Evolutionary conservation across 2,797 vertebrate genomes (phyloP).

Genomic region (Margarornis squamiger): DNA sequence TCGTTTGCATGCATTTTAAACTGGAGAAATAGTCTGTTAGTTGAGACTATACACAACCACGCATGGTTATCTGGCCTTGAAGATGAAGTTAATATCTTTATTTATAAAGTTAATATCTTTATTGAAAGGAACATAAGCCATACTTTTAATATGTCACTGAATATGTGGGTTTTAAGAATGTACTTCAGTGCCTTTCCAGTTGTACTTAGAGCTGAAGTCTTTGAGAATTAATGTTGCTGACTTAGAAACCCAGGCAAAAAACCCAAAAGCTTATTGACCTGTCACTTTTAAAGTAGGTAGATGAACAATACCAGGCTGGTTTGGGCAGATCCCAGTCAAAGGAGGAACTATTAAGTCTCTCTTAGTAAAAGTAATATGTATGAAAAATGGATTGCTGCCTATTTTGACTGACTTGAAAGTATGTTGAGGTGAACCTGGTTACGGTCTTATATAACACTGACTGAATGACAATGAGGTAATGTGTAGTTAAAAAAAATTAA

Average conservation of each 20-base stretch:
- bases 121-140: not conserved
- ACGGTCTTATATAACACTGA: slow-evolving; percentile 13
- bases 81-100: not conserved
- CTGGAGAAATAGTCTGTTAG: not conserved
- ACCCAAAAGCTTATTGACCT: not conserved
- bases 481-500: not conserved
- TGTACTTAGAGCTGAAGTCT: not conserved
- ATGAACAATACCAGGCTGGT: not conserved
- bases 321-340: not conserved
- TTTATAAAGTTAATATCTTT: not conserved
- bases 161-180: not conserved
- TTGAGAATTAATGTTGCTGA: not conserved
- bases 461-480: not conserved
- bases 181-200: not conserved
- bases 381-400: not conserved
- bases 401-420: not conserved
- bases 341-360: not conserved
- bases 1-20: not conserved
- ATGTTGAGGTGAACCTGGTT: not conserved
- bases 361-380: not conserved
- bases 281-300: not conserved
- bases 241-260: not conserved
- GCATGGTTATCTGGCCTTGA: not conserved
- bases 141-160: not conserved
- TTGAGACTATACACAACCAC: not conserved